Evolutionary conservation across 1,140 invertebrate genomes (phyloP), one percentile per base, ranked within the genome.

Genomic region (Oedothorax gibbosus): DNA sequence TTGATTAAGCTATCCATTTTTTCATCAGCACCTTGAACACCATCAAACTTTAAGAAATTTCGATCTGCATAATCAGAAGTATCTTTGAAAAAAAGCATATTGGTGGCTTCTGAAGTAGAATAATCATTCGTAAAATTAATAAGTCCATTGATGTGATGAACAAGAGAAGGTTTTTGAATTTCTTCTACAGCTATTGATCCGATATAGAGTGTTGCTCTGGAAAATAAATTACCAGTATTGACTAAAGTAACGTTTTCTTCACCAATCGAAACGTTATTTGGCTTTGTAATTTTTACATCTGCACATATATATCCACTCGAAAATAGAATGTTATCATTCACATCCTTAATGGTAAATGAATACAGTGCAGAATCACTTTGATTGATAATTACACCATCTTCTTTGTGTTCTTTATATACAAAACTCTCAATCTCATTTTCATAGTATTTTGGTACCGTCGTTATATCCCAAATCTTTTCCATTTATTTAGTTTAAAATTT

Each of bases 171-270:
- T 0, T 51, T 56, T 56, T 56, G 5, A 73, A 73, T 18, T 18
- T 73, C 51, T 57, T 73, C 71, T 10, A 56, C 57, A 56, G 20
- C 6, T 15, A 18, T 7, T 15, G 51, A 20, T 20, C 54, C 71
- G 20, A 54, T 73, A 56, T 73, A 56, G 18, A 73, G 57, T 20
- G 51, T 21, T 10, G 71, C 51, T 73, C 51, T 73, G 14, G 54
- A 54, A n/a, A 73, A 73, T 56, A 73, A 73, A 56, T 73, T 73
- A 56, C 51, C 51, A 8, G n/a, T 73, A 57, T 56, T 73, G 18
- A 73, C 53, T 20, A 73, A 73, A 18, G 71, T 56, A 18, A 57
- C 49, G n/a, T 57, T 57, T 4, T 75, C 53, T 20, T 56, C 10
- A 7, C 53, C 20, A 20, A 75, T 57, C 14, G 53, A 75, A 12